A percentile compares a stretch with the other conserved stretches of the same genome.
Conservation (phyloP, 2,888 invertebrate species). For the Fragum fragum region DNA sequence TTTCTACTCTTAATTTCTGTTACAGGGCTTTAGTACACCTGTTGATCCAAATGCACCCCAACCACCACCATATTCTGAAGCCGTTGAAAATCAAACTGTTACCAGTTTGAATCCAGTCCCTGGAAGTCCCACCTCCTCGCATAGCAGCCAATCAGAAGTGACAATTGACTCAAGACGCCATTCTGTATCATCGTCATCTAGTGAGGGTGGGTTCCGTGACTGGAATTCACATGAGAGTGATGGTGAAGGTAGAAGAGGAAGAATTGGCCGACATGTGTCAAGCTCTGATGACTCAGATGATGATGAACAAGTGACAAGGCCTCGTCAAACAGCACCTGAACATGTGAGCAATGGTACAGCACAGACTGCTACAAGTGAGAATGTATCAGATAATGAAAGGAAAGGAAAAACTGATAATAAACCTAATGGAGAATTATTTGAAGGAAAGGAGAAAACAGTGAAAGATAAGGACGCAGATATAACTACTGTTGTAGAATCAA, state of each 20-base stretch:
- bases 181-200: constrained; percentile 58
- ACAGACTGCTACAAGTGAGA: neutral
- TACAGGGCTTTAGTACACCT: constrained; percentile 63
- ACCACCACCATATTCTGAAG: constrained; percentile 63
- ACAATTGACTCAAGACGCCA: constrained; percentile 51
- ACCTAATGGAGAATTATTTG: constrained; percentile 3
- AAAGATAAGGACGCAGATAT: constrained; percentile 1
- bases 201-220: constrained; percentile 50
- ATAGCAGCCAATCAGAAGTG: constrained; percentile 64
- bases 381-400: neutral
- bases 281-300: constrained; percentile 48
- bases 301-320: neutral
- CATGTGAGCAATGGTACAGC: neutral
- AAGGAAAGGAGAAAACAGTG: neutral
- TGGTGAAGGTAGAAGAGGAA: constrained; percentile 47
- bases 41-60: constrained; percentile 57
- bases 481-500: constrained; percentile 9
- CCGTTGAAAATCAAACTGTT: constrained; percentile 1
- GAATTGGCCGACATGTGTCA: constrained; percentile 55
- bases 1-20: too few species aligned
- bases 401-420: constrained; percentile 5
- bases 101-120: constrained; percentile 8
- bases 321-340: neutral
- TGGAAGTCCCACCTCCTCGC: constrained; percentile 62
- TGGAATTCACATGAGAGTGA: constrained; percentile 26